phyloP scores from a whole-genome alignment of 2,113 vertebrate genomes.

The Tamias sibiricus region DNA sequence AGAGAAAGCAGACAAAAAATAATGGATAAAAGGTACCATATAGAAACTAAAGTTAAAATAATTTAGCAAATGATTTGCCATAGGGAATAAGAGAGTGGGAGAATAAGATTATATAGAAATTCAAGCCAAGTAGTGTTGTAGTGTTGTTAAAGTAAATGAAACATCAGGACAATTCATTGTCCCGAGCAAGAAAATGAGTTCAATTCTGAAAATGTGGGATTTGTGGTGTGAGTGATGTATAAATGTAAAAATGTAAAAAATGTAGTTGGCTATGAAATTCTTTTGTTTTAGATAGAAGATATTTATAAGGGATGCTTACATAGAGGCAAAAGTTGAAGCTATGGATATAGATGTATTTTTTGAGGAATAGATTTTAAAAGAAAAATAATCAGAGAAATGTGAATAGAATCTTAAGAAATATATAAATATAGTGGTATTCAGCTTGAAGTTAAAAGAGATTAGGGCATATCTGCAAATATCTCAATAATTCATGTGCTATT shows the following conservation, averaged over 20 bases:
- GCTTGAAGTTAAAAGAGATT: background rate
- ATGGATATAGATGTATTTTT: background rate
- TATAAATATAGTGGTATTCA: background rate
- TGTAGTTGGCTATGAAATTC: background rate
- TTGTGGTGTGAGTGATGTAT: background rate
- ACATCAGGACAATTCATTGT: slow-evolving; percentile 14
- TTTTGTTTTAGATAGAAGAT: background rate
- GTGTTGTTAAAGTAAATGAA: slow-evolving; percentile 20
- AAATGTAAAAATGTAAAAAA: slow-evolving; percentile 15
- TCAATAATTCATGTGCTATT: background rate
- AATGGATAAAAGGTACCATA: background rate
- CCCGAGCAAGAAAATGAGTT: slow-evolving; percentile 10
- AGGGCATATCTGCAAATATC: background rate
- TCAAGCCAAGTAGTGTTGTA: background rate
- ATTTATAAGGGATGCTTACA: background rate
- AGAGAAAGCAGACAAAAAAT: background rate
- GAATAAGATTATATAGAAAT: background rate
- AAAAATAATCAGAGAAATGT: background rate
- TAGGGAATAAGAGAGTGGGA: background rate
- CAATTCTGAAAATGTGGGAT: background rate
- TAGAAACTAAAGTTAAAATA: background rate
- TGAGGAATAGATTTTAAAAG: background rate
- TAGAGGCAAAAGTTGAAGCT: background rate
- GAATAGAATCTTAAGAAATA: background rate
- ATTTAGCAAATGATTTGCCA: background rate